Conservation (phyloP, 1,140 invertebrate genomes). For the Aphelinus certus region DNA sequence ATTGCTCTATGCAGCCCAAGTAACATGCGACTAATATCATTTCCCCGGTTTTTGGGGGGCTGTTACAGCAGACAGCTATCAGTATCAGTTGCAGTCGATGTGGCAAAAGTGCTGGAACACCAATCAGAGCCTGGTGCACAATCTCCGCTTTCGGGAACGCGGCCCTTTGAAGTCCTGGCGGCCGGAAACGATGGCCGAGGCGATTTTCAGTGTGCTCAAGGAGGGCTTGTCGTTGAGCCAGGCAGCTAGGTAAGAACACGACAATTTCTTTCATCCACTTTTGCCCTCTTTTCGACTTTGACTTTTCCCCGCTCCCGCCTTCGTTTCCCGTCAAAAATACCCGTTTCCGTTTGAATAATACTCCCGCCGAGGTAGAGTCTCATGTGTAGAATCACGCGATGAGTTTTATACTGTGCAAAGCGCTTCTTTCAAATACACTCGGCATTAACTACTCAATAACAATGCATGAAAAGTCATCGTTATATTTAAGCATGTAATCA, state of each 20-base stretch:
- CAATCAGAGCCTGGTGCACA: conserved; percentile 87
- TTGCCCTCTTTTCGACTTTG: not conserved
- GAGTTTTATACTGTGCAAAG: too few species aligned
- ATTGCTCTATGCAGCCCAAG: too few species aligned
- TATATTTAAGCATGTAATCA: too few species aligned
- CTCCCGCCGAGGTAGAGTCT: too few species aligned
- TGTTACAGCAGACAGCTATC: conserved; percentile 87
- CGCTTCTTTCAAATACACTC: too few species aligned
- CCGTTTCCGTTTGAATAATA: too few species aligned
- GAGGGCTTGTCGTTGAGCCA: conserved; percentile 89
- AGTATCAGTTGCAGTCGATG: conserved; percentile 91
- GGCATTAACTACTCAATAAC: too few species aligned
- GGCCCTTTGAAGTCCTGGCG: conserved; percentile 92
- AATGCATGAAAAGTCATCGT: too few species aligned
- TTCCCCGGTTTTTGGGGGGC: conserved; percentile 54
- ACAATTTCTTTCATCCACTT: too few species aligned
- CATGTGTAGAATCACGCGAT: too few species aligned
- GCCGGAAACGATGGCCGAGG: conserved; percentile 93
- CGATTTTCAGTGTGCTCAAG: conserved; percentile 89
- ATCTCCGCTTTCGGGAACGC: conserved; percentile 88
- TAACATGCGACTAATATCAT: conserved; percentile 5
- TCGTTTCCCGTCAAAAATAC: too few species aligned
- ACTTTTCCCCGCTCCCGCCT: not conserved
- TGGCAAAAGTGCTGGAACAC: conserved; percentile 96
- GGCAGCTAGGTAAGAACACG: conserved; percentile 70